These are phyloP conservation scores for Urocynchramus pylzowi DNA, from an alignment of 2,113 vertebrate genomes.

Conservation along the genomic window DNA sequence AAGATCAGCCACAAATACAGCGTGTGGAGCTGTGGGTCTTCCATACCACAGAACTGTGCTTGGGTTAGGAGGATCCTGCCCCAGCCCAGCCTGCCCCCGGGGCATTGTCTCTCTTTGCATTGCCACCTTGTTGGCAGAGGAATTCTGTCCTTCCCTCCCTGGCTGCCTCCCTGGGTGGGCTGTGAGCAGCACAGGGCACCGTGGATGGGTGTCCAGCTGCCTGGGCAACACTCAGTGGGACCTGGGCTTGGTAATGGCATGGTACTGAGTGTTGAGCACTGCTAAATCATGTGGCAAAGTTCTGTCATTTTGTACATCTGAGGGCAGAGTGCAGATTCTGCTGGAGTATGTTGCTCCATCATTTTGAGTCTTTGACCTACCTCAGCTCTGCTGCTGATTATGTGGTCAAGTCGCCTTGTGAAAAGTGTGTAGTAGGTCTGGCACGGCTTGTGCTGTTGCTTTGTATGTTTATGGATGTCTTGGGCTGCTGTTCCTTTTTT, in stretches of 20 bases:
- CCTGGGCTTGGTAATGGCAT: no score
- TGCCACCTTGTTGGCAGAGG: background rate
- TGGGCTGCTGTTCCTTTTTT: background rate
- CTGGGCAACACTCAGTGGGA: background rate
- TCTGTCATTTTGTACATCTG: background rate
- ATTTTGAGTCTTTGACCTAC: background rate
- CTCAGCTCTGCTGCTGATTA: background rate
- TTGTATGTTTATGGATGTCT: background rate
- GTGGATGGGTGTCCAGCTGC: accelerated
- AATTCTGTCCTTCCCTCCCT: background rate
- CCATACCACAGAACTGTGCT: background rate
- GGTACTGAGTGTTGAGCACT: background rate
- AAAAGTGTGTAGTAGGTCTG: background rate
- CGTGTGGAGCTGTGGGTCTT: background rate
- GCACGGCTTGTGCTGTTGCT: background rate
- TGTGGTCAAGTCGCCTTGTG: background rate
- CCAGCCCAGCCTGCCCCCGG: background rate
- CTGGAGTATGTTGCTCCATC: background rate
- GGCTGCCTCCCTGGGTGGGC: accelerated
- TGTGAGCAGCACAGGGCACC: background rate
- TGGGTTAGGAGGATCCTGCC: background rate
- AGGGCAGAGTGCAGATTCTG: background rate
- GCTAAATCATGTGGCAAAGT: no score
- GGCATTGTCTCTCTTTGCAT: background rate
- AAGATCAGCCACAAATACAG: background rate